Evolutionary conservation across 1,140 invertebrate species (phyloP), one percentile per base, ranked within the genome.

Genomic region (Ceratoteleas bidentatus): DNA sequence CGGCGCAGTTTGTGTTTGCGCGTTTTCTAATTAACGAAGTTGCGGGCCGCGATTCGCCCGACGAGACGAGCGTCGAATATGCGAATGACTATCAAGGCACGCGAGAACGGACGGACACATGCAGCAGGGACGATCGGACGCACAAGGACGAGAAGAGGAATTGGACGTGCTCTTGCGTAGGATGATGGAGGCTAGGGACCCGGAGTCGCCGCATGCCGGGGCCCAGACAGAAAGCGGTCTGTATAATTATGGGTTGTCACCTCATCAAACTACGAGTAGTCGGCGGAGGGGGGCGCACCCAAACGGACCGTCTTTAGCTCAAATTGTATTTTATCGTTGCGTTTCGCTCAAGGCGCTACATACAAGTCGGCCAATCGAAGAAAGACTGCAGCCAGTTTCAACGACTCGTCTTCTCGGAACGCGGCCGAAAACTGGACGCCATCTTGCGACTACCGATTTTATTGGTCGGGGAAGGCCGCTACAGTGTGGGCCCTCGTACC

Each of bases 191-290:
- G 83, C 80, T 77, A 75, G 76, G 74, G 24, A 82, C 83, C 80
- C 54, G 66, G 69, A 76, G 77, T 87, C 86, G 87, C 88, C 79
- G 88, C 89, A 91, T 91, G 90, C 90, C 90, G 90, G 86, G 65
- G 69, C 73, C 69, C 68, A 60, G 65, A 90, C 90, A 90, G 88
- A 90, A 91, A 91, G 89, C 87, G 87, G 88, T 87, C 87, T 88
- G 86, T 91, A 91, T 91, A 92, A 91, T 91, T 92, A 90, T 90
- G 87, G 91, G 91, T 92, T 92, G 91, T 92, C 91, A 92, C 91
- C 90, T 91, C 91, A 91, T 91, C 90, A 91, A 88, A 87, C 86
- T 78, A 83, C 78, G 84, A 80, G 70, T 77, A 74, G 81, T 76
- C 66, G 49, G 49, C 33, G 49, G 47, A 58, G 33, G 66, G 56